Evolutionary conservation across 2,888 invertebrate species (phyloP), one percentile per base, ranked within the genome.

Genomic region (Beris morrisii): DNA sequence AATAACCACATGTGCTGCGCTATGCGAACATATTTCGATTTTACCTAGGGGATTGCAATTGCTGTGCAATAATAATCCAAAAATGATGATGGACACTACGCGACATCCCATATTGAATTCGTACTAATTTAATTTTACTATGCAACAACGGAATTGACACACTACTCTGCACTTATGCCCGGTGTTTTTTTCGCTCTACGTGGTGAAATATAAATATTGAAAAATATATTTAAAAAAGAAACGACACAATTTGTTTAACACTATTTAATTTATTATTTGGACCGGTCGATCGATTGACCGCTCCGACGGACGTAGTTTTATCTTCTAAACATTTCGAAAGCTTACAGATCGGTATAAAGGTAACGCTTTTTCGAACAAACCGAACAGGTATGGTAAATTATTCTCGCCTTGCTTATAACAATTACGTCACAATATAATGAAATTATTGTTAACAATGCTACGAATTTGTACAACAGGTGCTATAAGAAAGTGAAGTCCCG

Each of bases 21-120:
- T 22, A 22, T 15, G 4, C 28, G 9, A 53, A 6, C 7, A 53
- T 22, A 53, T 53, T 53, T 28, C 28, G 30, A 5, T 45, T 59
- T 61, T 61, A 61, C 61, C 61, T 61, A 52, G 38, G 22, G 32
- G 13, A 38, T 50, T 61, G 50, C 50, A 61, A 61, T 61, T 52
- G 12, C 61, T 52, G 50, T 52, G 61, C 61, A 50, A 11, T 38
- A 61, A 52, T 61, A 61, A 61, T 61, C 61, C 61, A 38, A 50
- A 61, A 61, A 61, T 32, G 50, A 61, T 43, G 38, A 61, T 38
- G 30, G 52, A 30, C 32, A 32, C 59, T 28, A 50, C 12, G 38
- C 43, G 61, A 38, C 15, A 61, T 7, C 50, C 52, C 61, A 61
- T 61, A 32, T 61, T 61, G 30, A 31, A 46, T 13, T 13, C 58